Conservation (phyloP, 1,140 invertebrate species). For the Cylas formicarius region DNA sequence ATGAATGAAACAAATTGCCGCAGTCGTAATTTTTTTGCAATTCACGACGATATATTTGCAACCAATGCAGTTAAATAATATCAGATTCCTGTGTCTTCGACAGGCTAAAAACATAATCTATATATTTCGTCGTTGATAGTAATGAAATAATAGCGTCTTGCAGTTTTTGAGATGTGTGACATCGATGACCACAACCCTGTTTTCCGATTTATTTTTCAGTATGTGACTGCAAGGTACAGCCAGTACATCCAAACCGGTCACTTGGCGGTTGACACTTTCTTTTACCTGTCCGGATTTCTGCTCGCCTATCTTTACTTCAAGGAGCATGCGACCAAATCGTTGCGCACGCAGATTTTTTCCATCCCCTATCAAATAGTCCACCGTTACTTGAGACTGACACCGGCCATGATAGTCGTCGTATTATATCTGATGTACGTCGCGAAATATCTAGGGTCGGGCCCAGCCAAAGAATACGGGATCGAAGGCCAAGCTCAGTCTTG, state of each 20-base stretch:
- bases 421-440: constrained; percentile 25
- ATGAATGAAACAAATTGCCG: no score
- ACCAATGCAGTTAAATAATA: no score
- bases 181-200: no score
- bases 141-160: no score
- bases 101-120: no score
- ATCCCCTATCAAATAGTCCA: constrained; percentile 30
- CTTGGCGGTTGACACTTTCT: constrained; percentile 34
- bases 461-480: constrained; percentile 5
- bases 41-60: no score
- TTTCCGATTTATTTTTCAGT: constrained; percentile 11
- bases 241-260: constrained; percentile 20
- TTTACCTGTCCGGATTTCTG: constrained; percentile 33
- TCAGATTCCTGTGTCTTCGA: no score
- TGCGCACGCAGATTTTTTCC: constrained; percentile 16
- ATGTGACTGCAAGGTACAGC: constrained; percentile 5
- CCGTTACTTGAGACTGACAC: constrained; percentile 32
- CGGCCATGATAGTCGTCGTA: constrained; percentile 25
- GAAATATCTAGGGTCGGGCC: constrained; percentile 22
- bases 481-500: constrained; percentile 14
- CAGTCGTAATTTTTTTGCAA: no score
- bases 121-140: no score
- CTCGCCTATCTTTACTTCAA: constrained; percentile 33
- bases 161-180: no score
- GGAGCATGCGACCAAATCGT: constrained; percentile 12